Conservation (phyloP, 2,888 invertebrate genomes). For the Eumerus sabulonum region DNA sequence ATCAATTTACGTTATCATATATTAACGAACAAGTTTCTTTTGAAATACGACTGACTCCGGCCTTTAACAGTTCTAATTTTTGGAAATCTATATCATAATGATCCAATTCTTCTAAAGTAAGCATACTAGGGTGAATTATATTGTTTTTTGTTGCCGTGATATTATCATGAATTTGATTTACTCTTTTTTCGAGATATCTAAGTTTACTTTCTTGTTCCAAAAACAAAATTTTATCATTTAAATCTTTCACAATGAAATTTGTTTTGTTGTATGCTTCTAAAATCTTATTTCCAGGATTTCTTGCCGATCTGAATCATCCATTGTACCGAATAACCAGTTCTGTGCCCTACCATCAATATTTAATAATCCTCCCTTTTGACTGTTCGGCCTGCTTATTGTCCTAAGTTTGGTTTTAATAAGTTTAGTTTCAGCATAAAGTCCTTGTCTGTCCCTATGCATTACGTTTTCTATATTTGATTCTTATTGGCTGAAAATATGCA, state of each 20-base stretch:
- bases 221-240: slow-evolving; percentile 34
- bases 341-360: slow-evolving; percentile 12
- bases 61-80: slow-evolving; percentile 43
- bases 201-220: slow-evolving; percentile 29
- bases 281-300: slow-evolving; percentile 1
- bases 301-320: slow-evolving; percentile 7
- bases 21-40: too few relatives aligned
- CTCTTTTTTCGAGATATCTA: slow-evolving; percentile 40
- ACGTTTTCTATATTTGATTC: not conserved
- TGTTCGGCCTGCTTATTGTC: slow-evolving; percentile 19
- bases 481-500: not conserved
- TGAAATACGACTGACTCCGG: too few relatives aligned
- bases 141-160: slow-evolving; percentile 33
- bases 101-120: slow-evolving; percentile 33
- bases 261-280: slow-evolving; percentile 2
- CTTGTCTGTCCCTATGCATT: not conserved
- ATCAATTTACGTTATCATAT: too few relatives aligned
- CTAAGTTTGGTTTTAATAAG: slow-evolving; percentile 20
- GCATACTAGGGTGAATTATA: slow-evolving; percentile 42
- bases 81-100: slow-evolving; percentile 30
- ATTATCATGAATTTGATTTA: slow-evolving; percentile 47
- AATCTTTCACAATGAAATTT: slow-evolving; percentile 6
- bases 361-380: slow-evolving; percentile 27
- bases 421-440: slow-evolving; percentile 3
- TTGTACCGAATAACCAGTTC: slow-evolving; percentile 17